Percentiles rank a stretch among this genome's conserved stretches.
These are phyloP conservation scores for Drosophila algonquin DNA, from an alignment of 2,888 invertebrate genomes.

Conservation along the genomic window DNA sequence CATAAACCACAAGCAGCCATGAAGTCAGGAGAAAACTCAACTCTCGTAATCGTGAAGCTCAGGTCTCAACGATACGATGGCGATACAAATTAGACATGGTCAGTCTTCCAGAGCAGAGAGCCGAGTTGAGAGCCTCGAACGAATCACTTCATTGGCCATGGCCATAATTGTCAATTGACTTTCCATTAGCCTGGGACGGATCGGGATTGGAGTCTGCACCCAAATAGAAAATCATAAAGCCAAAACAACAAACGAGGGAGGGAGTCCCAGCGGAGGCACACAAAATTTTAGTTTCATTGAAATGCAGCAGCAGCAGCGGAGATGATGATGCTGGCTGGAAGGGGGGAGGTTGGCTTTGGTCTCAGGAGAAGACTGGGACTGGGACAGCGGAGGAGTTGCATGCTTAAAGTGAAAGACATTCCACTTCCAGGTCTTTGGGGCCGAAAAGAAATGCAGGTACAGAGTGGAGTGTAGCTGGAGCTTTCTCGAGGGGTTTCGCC, in stretches of 20 bases:
- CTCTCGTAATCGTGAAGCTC: slow-evolving; percentile 39
- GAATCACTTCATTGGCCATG: slow-evolving; percentile 77
- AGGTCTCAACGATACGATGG: slow-evolving; percentile 31
- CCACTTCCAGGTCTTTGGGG: slow-evolving; percentile 52
- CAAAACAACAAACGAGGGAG: slow-evolving; percentile 25
- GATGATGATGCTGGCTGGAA: slow-evolving; percentile 31
- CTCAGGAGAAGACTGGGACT: slow-evolving; percentile 1
- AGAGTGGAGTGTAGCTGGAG: slow-evolving; percentile 39
- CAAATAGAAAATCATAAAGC: slow-evolving; percentile 40
- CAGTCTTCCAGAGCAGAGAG: slow-evolving; percentile 38
- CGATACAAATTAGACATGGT: slow-evolving; percentile 56
- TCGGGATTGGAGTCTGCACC: slow-evolving; percentile 9
- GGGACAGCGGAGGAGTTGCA: slow-evolving; percentile 35
- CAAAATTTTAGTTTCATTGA: slow-evolving; percentile 72
- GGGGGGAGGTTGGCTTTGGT: not conserved
- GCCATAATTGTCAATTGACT: slow-evolving; percentile 81
- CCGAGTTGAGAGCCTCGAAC: slow-evolving; percentile 16
- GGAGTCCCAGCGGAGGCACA: slow-evolving; percentile 19
- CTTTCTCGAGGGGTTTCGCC: slow-evolving; percentile 66
- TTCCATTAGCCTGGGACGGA: slow-evolving; percentile 72
- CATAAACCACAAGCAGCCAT: slow-evolving; percentile 49
- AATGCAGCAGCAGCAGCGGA: slow-evolving; percentile 49
- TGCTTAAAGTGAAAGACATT: slow-evolving; percentile 74
- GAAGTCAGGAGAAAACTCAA: slow-evolving; percentile 13
- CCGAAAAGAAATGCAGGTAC: slow-evolving; percentile 65